phyloP scores from a whole-genome alignment of 2,888 invertebrate species.

The Allolobophora icterica region DNA sequence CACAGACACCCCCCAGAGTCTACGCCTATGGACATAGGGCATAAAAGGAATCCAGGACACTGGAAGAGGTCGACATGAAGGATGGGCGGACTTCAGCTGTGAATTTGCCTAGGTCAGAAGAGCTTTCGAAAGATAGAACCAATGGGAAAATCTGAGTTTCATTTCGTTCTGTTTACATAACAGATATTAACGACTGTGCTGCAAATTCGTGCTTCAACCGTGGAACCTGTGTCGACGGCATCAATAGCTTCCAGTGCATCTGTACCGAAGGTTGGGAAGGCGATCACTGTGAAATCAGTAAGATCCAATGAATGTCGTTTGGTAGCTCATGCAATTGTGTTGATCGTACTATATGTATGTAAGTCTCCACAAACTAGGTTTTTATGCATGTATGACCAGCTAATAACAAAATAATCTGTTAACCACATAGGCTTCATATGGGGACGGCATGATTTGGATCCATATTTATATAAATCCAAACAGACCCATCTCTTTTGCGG shows the following conservation, averaged over 20 bases:
- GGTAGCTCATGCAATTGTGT: neutral
- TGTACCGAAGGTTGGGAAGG: slow-evolving; percentile 76
- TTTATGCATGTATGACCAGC: neutral
- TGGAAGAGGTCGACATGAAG: too few species aligned
- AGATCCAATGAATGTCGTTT: slow-evolving; percentile 77
- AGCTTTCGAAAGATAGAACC: slow-evolving; percentile 47
- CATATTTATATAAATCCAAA: too few species aligned
- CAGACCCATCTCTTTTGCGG: too few species aligned
- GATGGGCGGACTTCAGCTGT: too few species aligned
- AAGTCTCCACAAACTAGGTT: neutral
- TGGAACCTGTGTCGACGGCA: slow-evolving; percentile 88
- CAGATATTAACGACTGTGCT: slow-evolving; percentile 91
- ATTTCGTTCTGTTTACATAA: too few species aligned
- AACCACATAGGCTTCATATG: too few species aligned
- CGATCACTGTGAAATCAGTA: slow-evolving; percentile 84
- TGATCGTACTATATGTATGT: neutral
- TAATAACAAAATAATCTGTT: too few species aligned
- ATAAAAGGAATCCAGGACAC: too few species aligned
- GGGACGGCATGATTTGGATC: neutral
- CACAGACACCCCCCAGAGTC: too few species aligned
- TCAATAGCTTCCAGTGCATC: slow-evolving; percentile 87
- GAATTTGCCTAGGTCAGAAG: slow-evolving; percentile 52
- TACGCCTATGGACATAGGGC: too few species aligned
- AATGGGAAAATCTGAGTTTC: neutral
- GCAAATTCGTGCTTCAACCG: slow-evolving; percentile 93